phyloP scores from a whole-genome alignment of 2,113 vertebrate species.

The Callaeas wilsoni region DNA sequence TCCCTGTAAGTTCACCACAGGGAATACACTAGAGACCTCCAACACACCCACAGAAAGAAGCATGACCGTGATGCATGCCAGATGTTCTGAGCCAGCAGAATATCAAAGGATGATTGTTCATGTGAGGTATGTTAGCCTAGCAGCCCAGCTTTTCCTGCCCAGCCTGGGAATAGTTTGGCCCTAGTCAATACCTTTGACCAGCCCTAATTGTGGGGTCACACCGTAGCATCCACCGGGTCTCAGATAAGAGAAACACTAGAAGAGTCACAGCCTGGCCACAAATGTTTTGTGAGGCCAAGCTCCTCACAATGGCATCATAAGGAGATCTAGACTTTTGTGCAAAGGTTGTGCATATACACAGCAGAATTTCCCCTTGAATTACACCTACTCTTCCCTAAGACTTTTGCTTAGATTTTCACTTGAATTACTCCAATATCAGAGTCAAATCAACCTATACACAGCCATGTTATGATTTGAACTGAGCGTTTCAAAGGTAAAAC shows the following conservation, averaged over 20 bases:
- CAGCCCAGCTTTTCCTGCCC: background rate
- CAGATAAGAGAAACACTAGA: accelerated
- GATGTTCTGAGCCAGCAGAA: background rate
- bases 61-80: background rate
- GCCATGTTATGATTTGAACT: background rate
- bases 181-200: background rate
- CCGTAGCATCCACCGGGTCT: background rate
- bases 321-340: background rate
- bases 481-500: background rate
- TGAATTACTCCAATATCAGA: background rate
- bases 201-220: background rate
- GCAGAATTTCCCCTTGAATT: background rate
- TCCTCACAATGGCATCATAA: background rate
- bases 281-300: accelerated
- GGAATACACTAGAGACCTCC: background rate
- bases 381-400: background rate
- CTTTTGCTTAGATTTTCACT: background rate
- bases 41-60: background rate
- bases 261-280: background rate
- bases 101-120: background rate
- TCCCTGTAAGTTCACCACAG: background rate
- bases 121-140: background rate
- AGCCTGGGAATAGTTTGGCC: background rate
- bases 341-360: background rate
- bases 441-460: background rate